phyloP scores from a whole-genome alignment of 2,888 invertebrate species.

The Portevinia maculata region DNA sequence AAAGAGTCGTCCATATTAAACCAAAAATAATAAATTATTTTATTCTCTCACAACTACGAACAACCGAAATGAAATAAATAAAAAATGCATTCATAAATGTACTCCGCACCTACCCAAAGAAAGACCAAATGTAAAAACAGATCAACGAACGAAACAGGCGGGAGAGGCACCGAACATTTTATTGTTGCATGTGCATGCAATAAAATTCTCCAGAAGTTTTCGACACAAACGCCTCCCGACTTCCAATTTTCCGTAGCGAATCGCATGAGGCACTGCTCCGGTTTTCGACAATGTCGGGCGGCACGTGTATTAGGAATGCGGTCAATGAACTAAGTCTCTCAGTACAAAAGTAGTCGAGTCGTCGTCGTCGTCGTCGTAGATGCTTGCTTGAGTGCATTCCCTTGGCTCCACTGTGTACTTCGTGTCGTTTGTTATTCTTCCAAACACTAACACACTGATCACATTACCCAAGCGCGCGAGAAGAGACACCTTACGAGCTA shows the following conservation, averaged over 20 bases:
- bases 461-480: conserved; percentile 28
- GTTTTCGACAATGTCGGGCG: conserved; percentile 69
- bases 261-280: conserved; percentile 56
- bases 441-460: conserved; percentile 42
- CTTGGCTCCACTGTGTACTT: conserved; percentile 48
- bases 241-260: conserved; percentile 3
- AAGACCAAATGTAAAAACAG: conserved; percentile 43
- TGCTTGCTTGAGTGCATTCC: conserved; percentile 35
- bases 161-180: conserved; percentile 70
- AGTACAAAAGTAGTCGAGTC: conserved; percentile 24
- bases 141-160: conserved; percentile 67
- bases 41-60: conserved; percentile 3
- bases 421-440: neutral
- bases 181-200: conserved; percentile 74
- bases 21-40: conserved; percentile 25
- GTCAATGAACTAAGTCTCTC: conserved; percentile 67
- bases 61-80: conserved; percentile 21
- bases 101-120: conserved; percentile 19
- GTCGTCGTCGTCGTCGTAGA: conserved; percentile 23
- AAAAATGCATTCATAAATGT: conserved; percentile 3
- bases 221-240: conserved; percentile 49
- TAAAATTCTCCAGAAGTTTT: conserved; percentile 67
- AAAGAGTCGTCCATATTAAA: conserved; percentile 4
- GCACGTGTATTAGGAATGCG: conserved; percentile 70
- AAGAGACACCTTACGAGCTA: neutral